Base-by-base conservation (phyloP, 2,888 invertebrate species). In the Harmothoe impar region DNA sequence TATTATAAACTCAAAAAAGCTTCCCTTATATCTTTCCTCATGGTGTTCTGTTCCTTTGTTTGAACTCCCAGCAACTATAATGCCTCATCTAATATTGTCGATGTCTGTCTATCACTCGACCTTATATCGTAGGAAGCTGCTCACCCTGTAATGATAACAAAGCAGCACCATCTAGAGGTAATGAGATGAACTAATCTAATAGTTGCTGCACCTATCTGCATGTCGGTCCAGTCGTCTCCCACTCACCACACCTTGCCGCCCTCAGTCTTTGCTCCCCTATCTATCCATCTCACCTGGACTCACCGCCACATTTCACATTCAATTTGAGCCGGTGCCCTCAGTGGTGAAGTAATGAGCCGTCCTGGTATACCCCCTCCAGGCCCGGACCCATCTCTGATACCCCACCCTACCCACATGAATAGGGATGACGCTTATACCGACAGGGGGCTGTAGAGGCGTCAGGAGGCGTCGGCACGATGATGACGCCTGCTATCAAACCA, bases 401-500 rank as follows among this genome's bases (percentile, higher is more conserved):
- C 29, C 0, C 7, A 5, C 77, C 77, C 29, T 17, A 3, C 29
- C 77, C 77, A 25, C 77, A 77, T 77, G 77, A 77, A 31, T 25
- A 77, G 77, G 25, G 62, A 77, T 17, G 62, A 62, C 62, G n/a
- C 62, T 20, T 20, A 62, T n/a, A 62, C 62, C 62, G 62, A 20
- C 62, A 20, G 23, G 23, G 20, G 62, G 20, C 62, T n/a, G 23
- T 5, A 62, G 23, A 62, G n/a, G 62, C 62, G 62, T 62, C 62
- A n/a, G 62, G 23, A 62, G n/a, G 62, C 62, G 62, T 62, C 62
- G 62, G 62, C 29, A 15, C 29, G 31, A 29, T 29, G 72, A 72
- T 72, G 72, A 72, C 29, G 31, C 72, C 72, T 15, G 35, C 43
- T n/a, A 81, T 81, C 81, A 81, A 81, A 81, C 81, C 81, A 81